Conservation (phyloP, 2,113 vertebrate genomes). For the Equus quagga region DNA sequence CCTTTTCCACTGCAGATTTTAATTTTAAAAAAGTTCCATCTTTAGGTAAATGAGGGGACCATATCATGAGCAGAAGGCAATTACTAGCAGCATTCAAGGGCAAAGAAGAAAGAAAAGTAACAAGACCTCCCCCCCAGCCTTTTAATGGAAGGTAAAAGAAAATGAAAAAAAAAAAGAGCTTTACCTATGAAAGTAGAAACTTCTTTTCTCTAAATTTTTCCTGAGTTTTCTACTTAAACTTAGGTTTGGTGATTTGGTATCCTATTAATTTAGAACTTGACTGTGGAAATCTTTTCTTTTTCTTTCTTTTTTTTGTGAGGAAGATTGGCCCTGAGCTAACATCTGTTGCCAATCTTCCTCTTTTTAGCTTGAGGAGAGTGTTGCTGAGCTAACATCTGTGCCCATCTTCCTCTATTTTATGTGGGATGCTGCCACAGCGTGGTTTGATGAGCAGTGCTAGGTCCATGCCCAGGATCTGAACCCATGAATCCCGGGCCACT, state of each 20-base stretch:
- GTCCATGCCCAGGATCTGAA: too few relatives aligned
- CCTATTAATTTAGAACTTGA: slow-evolving; percentile 1
- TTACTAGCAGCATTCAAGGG: slow-evolving; percentile 1
- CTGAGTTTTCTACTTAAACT: not conserved
- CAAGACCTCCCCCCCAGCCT: not conserved
- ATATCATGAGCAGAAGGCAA: not conserved
- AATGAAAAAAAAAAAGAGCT: not conserved
- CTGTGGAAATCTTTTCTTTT: not conserved
- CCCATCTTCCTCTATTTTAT: too few relatives aligned
- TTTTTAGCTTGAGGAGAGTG: too few relatives aligned
- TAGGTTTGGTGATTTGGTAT: not conserved
- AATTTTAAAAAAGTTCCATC: not conserved
- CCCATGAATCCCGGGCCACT: too few relatives aligned
- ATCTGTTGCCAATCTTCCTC: too few relatives aligned
- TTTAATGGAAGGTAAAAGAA: not conserved
- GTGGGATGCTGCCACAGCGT: too few relatives aligned
- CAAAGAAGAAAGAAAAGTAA: not conserved
- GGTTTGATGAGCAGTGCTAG: too few relatives aligned
- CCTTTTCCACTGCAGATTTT: not conserved
- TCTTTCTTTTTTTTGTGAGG: too few relatives aligned
- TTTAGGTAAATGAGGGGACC: not conserved
- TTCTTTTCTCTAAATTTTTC: slow-evolving; percentile 14
- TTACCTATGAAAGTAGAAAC: not conserved
- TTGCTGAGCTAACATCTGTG: too few relatives aligned
- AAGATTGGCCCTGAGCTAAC: too few relatives aligned